phyloP scores from a whole-genome alignment of 64 coral and sea anemone species.

The Stichodactyla helianthus region DNA sequence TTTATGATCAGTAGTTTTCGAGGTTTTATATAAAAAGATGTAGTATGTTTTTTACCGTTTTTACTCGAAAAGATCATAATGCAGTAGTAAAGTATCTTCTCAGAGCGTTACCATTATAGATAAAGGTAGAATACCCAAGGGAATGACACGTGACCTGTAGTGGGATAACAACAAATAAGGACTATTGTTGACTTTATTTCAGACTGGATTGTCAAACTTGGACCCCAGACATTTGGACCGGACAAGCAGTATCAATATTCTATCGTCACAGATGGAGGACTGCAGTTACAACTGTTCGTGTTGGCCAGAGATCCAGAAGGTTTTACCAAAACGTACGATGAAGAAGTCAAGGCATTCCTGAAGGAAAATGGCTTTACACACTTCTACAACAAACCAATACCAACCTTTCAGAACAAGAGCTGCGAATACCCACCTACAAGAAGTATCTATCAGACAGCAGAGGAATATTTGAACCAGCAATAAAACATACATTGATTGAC shows the following conservation, averaged over 20 bases:
- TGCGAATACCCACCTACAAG: slow-evolving; percentile 18
- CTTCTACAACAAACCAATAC: slow-evolving; percentile 36
- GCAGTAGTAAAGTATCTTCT: too few relatives aligned
- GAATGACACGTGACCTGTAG: too few relatives aligned
- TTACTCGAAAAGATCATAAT: too few relatives aligned
- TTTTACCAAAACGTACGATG: slow-evolving; percentile 27
- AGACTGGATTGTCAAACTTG: slow-evolving; percentile 64
- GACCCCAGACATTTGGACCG: background rate
- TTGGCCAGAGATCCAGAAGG: slow-evolving; percentile 36
- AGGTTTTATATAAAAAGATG: too few relatives aligned
- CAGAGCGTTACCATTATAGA: too few relatives aligned
- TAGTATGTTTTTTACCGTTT: too few relatives aligned
- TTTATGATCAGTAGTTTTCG: too few relatives aligned
- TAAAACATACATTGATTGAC: background rate
- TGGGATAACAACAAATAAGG: too few relatives aligned
- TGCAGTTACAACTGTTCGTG: slow-evolving; percentile 28
- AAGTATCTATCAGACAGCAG: slow-evolving; percentile 4
- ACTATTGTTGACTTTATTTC: background rate
- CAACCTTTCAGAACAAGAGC: slow-evolving; percentile 23
- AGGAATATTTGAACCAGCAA: slow-evolving; percentile 12
- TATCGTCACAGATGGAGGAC: slow-evolving; percentile 12
- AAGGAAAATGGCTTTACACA: slow-evolving; percentile 33
- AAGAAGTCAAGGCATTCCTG: slow-evolving; percentile 34
- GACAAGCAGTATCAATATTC: slow-evolving; percentile 48
- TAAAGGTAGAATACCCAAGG: background rate